Percentiles rank a stretch among this genome's conserved stretches.
These are phyloP conservation scores for Serinus canaria DNA, from an alignment of 2,113 vertebrate species.

Conservation along the genomic window DNA sequence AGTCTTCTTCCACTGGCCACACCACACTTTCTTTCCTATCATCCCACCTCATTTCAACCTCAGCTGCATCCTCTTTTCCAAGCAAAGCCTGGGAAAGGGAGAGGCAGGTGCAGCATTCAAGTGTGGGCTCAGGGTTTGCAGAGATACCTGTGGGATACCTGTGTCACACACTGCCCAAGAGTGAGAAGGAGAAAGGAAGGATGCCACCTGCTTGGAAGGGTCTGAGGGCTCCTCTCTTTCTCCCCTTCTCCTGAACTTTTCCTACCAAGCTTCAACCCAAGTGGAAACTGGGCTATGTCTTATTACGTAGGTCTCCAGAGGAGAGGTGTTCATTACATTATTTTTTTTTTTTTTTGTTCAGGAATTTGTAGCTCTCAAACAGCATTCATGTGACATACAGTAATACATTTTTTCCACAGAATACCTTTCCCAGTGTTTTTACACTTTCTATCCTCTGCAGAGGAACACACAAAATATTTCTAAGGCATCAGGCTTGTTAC, in stretches of 20 bases:
- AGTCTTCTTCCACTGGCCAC: background rate
- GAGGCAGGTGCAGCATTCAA: background rate
- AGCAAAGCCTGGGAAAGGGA: background rate
- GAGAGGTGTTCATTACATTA: background rate
- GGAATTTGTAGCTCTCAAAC: background rate
- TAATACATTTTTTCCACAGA: background rate
- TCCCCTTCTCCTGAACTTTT: background rate
- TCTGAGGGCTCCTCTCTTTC: background rate
- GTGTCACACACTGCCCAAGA: background rate
- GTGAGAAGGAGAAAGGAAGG: background rate
- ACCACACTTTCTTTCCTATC: background rate
- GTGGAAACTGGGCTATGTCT: background rate
- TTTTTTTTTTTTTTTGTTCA: background rate
- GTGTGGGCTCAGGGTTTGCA: background rate
- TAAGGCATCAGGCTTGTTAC: background rate
- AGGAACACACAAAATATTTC: slow-evolving; percentile 14
- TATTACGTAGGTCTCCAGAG: background rate
- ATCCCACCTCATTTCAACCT: background rate
- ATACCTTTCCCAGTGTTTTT: background rate
- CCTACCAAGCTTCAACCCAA: background rate
- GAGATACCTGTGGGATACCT: background rate
- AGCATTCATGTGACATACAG: background rate
- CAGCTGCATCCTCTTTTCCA: background rate
- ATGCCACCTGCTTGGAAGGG: background rate
- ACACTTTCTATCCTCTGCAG: background rate